Evolutionary conservation across 2,888 invertebrate genomes (phyloP).

Genomic region (Thymelicus acteon): DNA sequence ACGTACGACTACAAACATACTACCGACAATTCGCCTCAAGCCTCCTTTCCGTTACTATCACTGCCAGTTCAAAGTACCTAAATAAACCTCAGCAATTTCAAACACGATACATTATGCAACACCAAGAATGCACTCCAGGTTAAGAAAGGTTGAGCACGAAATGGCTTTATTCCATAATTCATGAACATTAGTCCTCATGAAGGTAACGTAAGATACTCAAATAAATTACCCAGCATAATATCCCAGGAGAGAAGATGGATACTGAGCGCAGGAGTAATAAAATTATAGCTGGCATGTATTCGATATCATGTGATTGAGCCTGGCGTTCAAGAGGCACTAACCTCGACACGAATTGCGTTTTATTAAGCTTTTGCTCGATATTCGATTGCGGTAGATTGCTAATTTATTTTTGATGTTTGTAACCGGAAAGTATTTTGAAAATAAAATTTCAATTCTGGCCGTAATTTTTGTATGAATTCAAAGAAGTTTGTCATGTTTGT

Average conservation of each 20-base stretch:
- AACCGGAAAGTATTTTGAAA: too few relatives aligned
- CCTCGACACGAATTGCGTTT: conserved; percentile 45
- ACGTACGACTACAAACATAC: neutral
- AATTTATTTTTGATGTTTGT: neutral
- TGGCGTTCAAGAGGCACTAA: conserved; percentile 37
- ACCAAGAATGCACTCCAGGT: conserved; percentile 37
- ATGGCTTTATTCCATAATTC: conserved; percentile 60
- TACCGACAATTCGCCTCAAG: neutral
- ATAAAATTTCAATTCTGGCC: too few relatives aligned
- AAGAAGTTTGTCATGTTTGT: too few relatives aligned
- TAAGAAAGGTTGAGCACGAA: conserved; percentile 42
- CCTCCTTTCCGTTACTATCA: neutral
- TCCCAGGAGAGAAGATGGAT: conserved; percentile 47
- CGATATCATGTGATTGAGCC: conserved; percentile 45
- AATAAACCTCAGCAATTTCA: conserved; percentile 13
- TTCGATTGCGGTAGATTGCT: conserved; percentile 4
- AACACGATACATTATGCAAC: conserved; percentile 39
- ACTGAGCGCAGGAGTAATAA: conserved; percentile 47
- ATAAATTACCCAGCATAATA: conserved; percentile 54
- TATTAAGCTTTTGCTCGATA: conserved; percentile 39
- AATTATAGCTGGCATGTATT: conserved; percentile 50
- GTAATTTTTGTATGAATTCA: too few relatives aligned
- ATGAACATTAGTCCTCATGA: conserved; percentile 62
- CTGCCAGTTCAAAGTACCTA: conserved; percentile 5
- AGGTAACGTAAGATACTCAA: conserved; percentile 55